Evolutionary conservation across 2,888 invertebrate species (phyloP).

Genomic region (Lymantria monacha): DNA sequence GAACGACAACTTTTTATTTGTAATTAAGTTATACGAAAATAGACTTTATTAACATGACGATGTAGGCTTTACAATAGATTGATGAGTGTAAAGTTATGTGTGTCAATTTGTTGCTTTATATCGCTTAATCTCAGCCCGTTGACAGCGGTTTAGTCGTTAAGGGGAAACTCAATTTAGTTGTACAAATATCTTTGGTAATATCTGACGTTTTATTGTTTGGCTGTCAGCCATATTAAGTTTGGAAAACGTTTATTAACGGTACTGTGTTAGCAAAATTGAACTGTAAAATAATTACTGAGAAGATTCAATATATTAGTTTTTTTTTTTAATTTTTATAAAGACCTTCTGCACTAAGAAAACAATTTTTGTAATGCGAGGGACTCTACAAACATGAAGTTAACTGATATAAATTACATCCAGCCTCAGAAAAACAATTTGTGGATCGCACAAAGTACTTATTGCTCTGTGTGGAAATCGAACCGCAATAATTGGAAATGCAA

Average conservation of each 20-base stretch:
- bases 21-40: neutral
- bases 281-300: too few relatives aligned
- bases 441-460: too few relatives aligned
- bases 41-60: neutral
- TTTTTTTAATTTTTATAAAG: too few relatives aligned
- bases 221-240: constrained; percentile 5
- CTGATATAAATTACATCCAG: too few relatives aligned
- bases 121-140: constrained; percentile 32
- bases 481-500: too few relatives aligned
- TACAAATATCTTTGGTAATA: constrained; percentile 21
- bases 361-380: too few relatives aligned
- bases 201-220: constrained; percentile 19
- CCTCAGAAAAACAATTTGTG: too few relatives aligned
- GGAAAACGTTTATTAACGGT: neutral
- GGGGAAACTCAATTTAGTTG: constrained; percentile 30
- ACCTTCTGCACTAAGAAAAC: too few relatives aligned
- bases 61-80: neutral
- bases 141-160: constrained; percentile 34
- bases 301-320: too few relatives aligned
- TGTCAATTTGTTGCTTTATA: constrained; percentile 30
- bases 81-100: constrained; percentile 10
- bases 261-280: neutral
- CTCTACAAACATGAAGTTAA: too few relatives aligned
- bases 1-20: constrained; percentile 16
- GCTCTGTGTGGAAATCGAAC: too few relatives aligned